A percentile compares a stretch with the other conserved stretches of the same genome.
phyloP scores from a whole-genome alignment of 2,888 invertebrate species.

The Ophraella communa region DNA sequence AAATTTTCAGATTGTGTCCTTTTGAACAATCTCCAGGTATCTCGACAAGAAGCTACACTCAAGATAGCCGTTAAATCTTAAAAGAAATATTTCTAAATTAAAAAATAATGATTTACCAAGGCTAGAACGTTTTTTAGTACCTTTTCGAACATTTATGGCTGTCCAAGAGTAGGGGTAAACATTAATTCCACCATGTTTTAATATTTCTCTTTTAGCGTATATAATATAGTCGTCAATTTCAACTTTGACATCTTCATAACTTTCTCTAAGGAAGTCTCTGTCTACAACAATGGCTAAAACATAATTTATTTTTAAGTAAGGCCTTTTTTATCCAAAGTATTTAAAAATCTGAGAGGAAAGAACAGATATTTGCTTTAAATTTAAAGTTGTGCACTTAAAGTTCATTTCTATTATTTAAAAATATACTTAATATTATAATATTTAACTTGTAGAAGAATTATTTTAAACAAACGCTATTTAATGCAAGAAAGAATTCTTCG shows the following conservation, averaged over 20 bases:
- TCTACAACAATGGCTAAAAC: slow-evolving; percentile 73
- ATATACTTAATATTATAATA: no score
- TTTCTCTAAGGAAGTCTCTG: slow-evolving; percentile 69
- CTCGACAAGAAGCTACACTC: slow-evolving; percentile 75
- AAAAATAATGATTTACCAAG: no score
- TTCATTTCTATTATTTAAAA: no score
- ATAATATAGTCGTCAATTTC: slow-evolving; percentile 65
- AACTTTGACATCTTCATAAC: slow-evolving; percentile 68
- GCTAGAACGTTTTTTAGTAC: no score
- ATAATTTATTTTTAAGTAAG: no score
- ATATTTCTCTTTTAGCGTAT: slow-evolving; percentile 66
- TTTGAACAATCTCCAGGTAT: slow-evolving; percentile 76
- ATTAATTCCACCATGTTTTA: slow-evolving; percentile 73
- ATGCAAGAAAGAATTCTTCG: no score
- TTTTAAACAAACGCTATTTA: no score
- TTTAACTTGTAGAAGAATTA: no score
- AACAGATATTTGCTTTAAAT: no score
- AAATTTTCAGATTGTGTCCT: slow-evolving; percentile 69
- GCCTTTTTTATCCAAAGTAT: no score
- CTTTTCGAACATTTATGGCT: slow-evolving; percentile 72
- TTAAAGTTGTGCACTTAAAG: no score
- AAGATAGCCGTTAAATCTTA: slow-evolving; percentile 76
- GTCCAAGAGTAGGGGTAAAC: slow-evolving; percentile 74
- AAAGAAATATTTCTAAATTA: slow-evolving; percentile 14
- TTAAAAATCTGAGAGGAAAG: no score